Conservation (phyloP, 2,888 invertebrate species). For the Harpalus rufipes region DNA sequence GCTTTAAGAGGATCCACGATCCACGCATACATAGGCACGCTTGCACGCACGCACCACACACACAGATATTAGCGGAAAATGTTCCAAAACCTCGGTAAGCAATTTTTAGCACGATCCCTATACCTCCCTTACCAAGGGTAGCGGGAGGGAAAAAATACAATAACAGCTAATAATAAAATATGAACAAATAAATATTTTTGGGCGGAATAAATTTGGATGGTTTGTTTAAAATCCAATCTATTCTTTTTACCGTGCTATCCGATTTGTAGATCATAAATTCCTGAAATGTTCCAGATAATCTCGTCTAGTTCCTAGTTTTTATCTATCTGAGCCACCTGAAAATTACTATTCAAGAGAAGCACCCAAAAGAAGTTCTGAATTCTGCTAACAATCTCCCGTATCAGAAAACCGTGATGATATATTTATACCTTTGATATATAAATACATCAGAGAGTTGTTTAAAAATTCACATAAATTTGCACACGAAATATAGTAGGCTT, state of each 20-base stretch:
- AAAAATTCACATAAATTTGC: conserved; percentile 55
- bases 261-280: background rate
- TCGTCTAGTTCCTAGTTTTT: background rate
- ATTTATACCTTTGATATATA: conserved; percentile 43
- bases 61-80: no score
- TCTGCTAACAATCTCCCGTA: conserved; percentile 6
- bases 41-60: no score
- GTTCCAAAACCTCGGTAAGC: no score
- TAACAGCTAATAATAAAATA: no score
- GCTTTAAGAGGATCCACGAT: no score
- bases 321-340: background rate
- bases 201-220: background rate
- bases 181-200: no score
- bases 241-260: background rate
- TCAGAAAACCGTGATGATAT: conserved; percentile 39
- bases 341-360: conserved; percentile 19
- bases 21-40: no score
- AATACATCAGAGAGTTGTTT: conserved; percentile 33
- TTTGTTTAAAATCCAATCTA: background rate
- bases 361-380: background rate
- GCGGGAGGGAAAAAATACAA: no score
- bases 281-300: background rate
- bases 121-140: no score
- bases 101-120: no score
- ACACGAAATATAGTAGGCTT: conserved; percentile 42